Conservation (phyloP, 2,888 invertebrate genomes). For the Eupithecia inturbata region DNA sequence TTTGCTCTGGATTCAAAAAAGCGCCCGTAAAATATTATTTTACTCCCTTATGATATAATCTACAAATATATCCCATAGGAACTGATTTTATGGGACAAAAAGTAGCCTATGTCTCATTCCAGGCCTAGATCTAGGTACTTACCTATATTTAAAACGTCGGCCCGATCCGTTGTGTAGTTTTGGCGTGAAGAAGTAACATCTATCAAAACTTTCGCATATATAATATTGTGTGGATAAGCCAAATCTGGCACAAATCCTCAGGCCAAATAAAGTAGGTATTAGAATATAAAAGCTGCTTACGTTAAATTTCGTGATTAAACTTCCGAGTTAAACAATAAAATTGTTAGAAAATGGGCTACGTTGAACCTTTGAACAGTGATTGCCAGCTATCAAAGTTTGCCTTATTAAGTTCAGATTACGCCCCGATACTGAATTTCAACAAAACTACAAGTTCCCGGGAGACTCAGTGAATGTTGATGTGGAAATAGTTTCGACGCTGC, state of each 20-base stretch:
- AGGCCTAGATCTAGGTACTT: neutral
- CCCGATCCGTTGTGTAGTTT: neutral
- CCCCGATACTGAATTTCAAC: slow-evolving; percentile 16
- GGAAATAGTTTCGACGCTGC: slow-evolving; percentile 10
- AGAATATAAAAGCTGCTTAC: neutral
- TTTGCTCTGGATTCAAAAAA: too few relatives aligned
- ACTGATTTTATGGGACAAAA: too few relatives aligned
- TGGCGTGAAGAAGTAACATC: neutral
- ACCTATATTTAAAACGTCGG: neutral
- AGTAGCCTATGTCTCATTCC: too few relatives aligned
- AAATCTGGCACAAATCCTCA: neutral
- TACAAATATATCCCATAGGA: too few relatives aligned
- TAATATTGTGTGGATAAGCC: neutral
- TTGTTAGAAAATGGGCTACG: neutral
- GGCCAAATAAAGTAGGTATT: neutral
- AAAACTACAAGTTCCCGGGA: slow-evolving; percentile 11
- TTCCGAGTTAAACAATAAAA: neutral
- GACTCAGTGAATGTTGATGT: slow-evolving; percentile 18
- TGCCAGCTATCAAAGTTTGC: slow-evolving; percentile 35
- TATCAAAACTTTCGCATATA: neutral
- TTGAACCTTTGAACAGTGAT: slow-evolving; percentile 33
- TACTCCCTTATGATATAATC: too few relatives aligned
- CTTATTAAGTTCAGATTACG: slow-evolving; percentile 41
- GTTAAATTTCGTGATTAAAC: slow-evolving; percentile 1
- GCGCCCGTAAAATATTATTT: too few relatives aligned